Evolutionary conservation across 2,888 invertebrate species (phyloP), one percentile per base, ranked within the genome.

Genomic region (Eupithecia dodoneata): DNA sequence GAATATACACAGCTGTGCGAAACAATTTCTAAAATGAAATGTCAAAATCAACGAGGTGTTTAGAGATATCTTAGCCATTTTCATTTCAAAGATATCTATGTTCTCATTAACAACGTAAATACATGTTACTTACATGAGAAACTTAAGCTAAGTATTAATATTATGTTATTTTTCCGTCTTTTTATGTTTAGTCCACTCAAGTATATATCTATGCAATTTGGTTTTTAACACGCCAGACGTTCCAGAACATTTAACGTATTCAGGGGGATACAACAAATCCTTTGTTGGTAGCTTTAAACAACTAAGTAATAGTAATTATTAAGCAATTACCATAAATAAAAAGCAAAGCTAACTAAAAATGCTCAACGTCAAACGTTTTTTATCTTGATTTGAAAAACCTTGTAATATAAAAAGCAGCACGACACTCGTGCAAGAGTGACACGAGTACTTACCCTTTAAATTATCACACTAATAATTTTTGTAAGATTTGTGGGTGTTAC

Each of bases 391-490:
- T 75, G 65, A 74, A 77, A 80, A 52, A 41, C 71, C 73, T 76
- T 75, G 78, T 81, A 80, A 77, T 77, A 76, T 45, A 49, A 75
- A 76, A 76, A 78, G 76, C 73, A 70, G 67, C 80, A 81, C 76
- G 73, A 76, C 79, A 71, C 74, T 77, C 75, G 52, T 74, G 69
- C 55, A 65, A 71, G 44, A 41, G 71, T 55, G 65, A 73, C 80
- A 81, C 77, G 80, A 79, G 76, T 59, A 5, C 45, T 7, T 30
- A 75, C 71, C 71, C 69, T 82, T 77, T 79, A 82, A 81, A 80
- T 81, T 78, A 79, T 80, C 78, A 77, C 74, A 72, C 72, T 71
- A 78, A 77, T 80, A 79, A 79, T 81, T 80, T 78, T 76, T 77
- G 59, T 74, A 80, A 75, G 80, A 82, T 82, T 81, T 80, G 78